Percentiles rank a stretch among this genome's conserved stretches.
Conservation (phyloP, 2,797 vertebrate species). For the Varecia variegata region DNA sequence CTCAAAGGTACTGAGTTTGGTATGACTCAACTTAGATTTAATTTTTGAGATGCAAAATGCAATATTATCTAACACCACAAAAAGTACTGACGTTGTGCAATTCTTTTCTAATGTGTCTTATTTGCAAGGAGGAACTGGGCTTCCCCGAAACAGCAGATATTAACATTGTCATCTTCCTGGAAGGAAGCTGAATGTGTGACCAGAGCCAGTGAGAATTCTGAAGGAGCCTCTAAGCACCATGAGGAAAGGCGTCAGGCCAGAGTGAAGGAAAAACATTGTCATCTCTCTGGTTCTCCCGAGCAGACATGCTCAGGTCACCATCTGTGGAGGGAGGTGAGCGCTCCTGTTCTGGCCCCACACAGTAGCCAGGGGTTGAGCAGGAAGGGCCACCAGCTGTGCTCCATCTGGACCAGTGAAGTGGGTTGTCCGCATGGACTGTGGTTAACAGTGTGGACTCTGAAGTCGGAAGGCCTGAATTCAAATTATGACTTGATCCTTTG, state of each 20-base stretch:
- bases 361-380: neutral
- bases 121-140: neutral
- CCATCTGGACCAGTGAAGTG: neutral
- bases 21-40: neutral
- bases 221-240: neutral
- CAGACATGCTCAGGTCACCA: neutral
- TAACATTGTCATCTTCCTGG: neutral
- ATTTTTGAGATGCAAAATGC: neutral
- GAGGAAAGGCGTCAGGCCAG: neutral
- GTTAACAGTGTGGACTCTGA: neutral
- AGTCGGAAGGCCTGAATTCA: neutral
- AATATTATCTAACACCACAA: neutral
- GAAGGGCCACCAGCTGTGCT: rapidly evolving
- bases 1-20: neutral
- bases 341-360: too few species aligned
- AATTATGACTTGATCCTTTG: neutral
- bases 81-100: neutral
- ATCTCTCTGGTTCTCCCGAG: neutral
- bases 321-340: neutral
- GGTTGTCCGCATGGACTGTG: rapidly evolving
- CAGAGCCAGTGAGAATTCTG: neutral
- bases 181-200: neutral
- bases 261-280: neutral
- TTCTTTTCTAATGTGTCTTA: neutral
- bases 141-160: neutral